Conservation (phyloP, 2,113 vertebrate genomes). For the Coptodon rendalli region DNA sequence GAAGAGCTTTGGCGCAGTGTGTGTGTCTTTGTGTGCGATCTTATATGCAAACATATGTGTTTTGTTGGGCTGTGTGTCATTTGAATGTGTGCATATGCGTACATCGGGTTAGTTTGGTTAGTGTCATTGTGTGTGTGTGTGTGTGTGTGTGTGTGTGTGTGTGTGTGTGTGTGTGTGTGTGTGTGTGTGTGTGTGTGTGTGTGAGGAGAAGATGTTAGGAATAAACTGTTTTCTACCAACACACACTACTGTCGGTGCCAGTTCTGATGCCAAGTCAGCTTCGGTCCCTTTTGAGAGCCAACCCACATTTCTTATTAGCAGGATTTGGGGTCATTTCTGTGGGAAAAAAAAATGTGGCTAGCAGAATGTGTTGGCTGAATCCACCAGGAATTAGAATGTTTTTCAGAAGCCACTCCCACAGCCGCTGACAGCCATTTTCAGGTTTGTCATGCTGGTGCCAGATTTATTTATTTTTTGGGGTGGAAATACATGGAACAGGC, state of each 20-base stretch:
- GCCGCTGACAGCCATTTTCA: neutral
- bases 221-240: neutral
- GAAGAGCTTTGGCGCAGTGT: conserved; percentile 27
- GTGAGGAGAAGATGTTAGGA: neutral
- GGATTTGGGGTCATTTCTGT: neutral
- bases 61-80: conserved; percentile 26
- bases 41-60: conserved; percentile 40
- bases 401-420: neutral
- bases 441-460: neutral
- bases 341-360: neutral
- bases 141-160: neutral
- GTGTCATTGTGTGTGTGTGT: neutral
- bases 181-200: neutral
- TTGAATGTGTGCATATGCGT: conserved; percentile 48
- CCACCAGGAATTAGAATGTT: neutral
- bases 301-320: neutral
- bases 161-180: neutral
- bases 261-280: neutral
- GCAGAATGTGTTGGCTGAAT: neutral
- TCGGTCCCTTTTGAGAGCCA: neutral
- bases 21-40: conserved; percentile 16
- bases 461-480: neutral
- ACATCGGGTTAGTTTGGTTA: conserved; percentile 47
- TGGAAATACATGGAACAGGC: neutral
- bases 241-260: accelerated